Percentiles rank a stretch among this genome's conserved stretches.
These are phyloP conservation scores for Grus americana DNA, from an alignment of 2,113 vertebrate species.

Conservation along the genomic window DNA sequence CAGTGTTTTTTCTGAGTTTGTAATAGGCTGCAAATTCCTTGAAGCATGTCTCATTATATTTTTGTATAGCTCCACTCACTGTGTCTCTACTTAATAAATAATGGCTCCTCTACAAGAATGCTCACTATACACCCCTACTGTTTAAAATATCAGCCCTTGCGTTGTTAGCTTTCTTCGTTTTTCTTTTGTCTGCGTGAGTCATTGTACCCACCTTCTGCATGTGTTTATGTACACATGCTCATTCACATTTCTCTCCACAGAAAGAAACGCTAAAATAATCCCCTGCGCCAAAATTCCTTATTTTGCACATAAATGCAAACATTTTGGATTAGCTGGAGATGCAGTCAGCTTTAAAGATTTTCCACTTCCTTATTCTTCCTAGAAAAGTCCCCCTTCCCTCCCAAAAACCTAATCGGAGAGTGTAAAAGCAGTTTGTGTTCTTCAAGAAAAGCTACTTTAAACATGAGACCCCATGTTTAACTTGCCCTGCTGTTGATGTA, in stretches of 20 bases:
- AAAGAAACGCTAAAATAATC: neutral
- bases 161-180: slow-evolving; percentile 1
- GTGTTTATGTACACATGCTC: neutral
- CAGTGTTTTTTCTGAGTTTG: slow-evolving; percentile 50
- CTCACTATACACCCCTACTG: neutral
- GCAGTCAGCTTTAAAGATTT: neutral
- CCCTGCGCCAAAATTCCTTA: neutral
- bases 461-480: neutral
- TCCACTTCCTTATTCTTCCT: neutral
- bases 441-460: slow-evolving; percentile 5
- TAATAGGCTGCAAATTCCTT: slow-evolving; percentile 61
- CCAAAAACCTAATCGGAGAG: neutral
- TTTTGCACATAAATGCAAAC: neutral
- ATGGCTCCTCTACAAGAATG: slow-evolving; percentile 7
- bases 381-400: neutral
- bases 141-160: neutral
- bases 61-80: slow-evolving; percentile 43
- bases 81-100: slow-evolving; percentile 53
- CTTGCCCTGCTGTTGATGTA: neutral
- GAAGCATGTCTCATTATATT: slow-evolving; percentile 66
- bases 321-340: neutral
- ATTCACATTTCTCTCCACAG: neutral
- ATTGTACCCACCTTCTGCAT: neutral
- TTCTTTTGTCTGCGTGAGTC: neutral
- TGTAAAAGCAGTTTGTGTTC: neutral